A percentile compares a stretch with the other conserved stretches of the same genome.
Evolutionary conservation across 2,797 vertebrate species (phyloP).

Genomic region (Coranthus polyacanthus): DNA sequence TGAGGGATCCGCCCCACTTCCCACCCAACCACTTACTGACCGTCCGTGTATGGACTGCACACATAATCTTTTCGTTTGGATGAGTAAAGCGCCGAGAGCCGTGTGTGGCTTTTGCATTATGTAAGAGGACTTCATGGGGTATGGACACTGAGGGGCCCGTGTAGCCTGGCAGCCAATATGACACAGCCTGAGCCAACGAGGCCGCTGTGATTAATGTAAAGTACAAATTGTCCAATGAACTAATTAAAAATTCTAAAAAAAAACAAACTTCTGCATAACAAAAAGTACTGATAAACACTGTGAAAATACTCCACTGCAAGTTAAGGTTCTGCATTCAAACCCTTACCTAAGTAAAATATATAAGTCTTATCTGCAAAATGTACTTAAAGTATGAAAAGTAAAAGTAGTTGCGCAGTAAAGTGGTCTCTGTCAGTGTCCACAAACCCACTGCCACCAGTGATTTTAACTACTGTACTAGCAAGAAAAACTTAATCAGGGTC

Average conservation of each 20-base stretch:
- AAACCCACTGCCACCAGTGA: no score
- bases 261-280: no score
- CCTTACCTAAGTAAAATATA: no score
- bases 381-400: no score
- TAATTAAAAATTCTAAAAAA: background rate
- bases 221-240: background rate
- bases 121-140: constrained; percentile 48
- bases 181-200: background rate
- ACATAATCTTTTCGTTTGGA: constrained; percentile 48
- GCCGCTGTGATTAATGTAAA: background rate
- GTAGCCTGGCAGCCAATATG: constrained; percentile 5
- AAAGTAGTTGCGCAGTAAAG: no score
- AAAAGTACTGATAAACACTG: no score
- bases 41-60: constrained; percentile 24
- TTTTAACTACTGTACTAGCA: no score
- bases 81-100: constrained; percentile 50
- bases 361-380: no score
- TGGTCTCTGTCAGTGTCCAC: no score
- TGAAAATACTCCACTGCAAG: no score
- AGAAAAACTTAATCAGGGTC: no score
- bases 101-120: constrained; percentile 60
- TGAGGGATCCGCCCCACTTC: constrained; percentile 54
- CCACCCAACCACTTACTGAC: constrained; percentile 8
- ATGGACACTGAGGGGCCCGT: constrained; percentile 13
- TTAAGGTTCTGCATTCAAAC: background rate